A percentile compares a stretch with the other conserved stretches of the same genome.
phyloP scores from a whole-genome alignment of 2,113 vertebrate genomes.

The Alexandromys fortis region DNA sequence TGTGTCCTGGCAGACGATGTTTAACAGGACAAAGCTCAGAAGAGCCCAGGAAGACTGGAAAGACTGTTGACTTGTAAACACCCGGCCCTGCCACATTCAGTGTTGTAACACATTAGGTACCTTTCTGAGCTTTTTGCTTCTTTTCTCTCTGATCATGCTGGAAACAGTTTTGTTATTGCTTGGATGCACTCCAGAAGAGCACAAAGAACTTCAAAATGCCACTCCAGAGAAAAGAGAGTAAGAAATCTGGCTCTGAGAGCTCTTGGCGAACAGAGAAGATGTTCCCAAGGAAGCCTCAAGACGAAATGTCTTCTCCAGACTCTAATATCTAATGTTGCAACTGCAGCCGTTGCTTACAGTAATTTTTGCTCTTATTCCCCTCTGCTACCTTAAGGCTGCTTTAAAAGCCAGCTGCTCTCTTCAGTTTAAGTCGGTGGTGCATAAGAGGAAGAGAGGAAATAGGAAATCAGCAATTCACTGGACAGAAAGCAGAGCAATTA shows the following conservation, averaged over 20 bases:
- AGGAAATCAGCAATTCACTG: neutral
- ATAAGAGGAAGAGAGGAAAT: conserved; percentile 27
- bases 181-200: conserved; percentile 1
- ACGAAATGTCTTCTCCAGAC: neutral
- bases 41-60: conserved; percentile 7
- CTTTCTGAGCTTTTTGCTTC: neutral
- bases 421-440: neutral
- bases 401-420: conserved; percentile 43
- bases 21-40: neutral
- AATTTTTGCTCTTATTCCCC: conserved; percentile 39
- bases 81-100: neutral
- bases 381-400: conserved; percentile 45
- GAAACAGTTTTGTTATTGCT: conserved; percentile 44
- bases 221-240: neutral
- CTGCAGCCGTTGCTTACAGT: neutral
- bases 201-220: conserved; percentile 29
- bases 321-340: neutral
- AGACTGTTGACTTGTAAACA: conserved; percentile 25
- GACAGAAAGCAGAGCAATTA: neutral
- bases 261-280: neutral
- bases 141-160: neutral
- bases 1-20: conserved; percentile 37
- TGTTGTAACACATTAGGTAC: neutral
- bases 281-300: neutral
- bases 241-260: neutral